Evolutionary conservation across 2,888 invertebrate species (phyloP), one percentile per base, ranked within the genome.

Genomic region (Cheilosia vernalis): DNA sequence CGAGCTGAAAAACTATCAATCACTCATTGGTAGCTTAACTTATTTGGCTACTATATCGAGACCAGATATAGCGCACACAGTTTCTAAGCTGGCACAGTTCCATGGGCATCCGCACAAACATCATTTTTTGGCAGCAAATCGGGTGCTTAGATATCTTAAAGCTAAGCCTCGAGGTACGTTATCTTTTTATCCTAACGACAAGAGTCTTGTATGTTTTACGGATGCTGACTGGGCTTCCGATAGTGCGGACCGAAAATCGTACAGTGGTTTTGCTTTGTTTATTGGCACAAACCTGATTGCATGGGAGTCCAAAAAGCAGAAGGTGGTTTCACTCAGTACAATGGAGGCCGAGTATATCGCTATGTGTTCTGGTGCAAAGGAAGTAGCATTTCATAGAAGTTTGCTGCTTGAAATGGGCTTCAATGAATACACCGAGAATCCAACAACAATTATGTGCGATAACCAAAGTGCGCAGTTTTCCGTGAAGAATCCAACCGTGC

Each of bases 311-410:
- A 79, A 79, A 56, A 85, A 87, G 40, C 79, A 85, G 19, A 10
- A 61, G 2, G 63, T 79, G 1, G 56, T 82, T 1, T 61, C 85
- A 1, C 47, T 86, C 9, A 86, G 85, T 37, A 67, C n/a, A 13
- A 87, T 76, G 76, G 87, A 87, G 30, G 87, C 87, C 0, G 87
- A 88, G 55, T 87, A 88, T n/a, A 86, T 87, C 13, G 87, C 78
- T 2, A 33, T 84, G 21, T 87, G 79, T 42, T n/a, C 13, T 15
- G 42, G 13, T 42, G n/a, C 74, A 4, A 88, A 87, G 17, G 81
- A 86, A 37, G 58, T 87, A 1, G 40, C 53, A 2, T 87, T 87
- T 63, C 33, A 33, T 3, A 37, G 87, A 64, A 78, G 72, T 21
- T 53, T 42, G 42, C 42, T n/a, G n/a, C 1, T 24, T 3, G 87